phyloP scores from a whole-genome alignment of 2,888 invertebrate species.

The Allacma fusca region DNA sequence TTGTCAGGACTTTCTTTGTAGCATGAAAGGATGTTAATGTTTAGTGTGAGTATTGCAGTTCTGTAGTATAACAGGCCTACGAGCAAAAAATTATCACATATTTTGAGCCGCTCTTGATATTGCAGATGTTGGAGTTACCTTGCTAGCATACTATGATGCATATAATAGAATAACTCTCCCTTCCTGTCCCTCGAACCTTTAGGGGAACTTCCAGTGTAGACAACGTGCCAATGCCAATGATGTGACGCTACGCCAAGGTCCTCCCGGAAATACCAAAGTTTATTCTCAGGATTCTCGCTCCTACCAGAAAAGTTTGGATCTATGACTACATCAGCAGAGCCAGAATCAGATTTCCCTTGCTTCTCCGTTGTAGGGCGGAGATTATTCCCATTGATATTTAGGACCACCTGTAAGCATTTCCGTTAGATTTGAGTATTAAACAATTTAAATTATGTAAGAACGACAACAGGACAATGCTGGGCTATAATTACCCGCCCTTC shows the following conservation, averaged over 20 bases:
- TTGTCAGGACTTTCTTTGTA: too few species aligned
- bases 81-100: too few species aligned
- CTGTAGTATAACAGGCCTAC: too few species aligned
- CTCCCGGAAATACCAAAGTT: conserved; percentile 81
- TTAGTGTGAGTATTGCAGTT: too few species aligned
- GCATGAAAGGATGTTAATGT: too few species aligned
- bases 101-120: too few species aligned
- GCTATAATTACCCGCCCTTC: conserved; percentile 50
- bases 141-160: conserved; percentile 73
- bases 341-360: conserved; percentile 42
- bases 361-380: too few species aligned
- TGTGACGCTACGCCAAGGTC: conserved; percentile 83
- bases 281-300: conserved; percentile 78
- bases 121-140: too few species aligned
- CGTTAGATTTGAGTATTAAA: too few species aligned
- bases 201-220: conserved; percentile 69
- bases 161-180: conserved; percentile 83
- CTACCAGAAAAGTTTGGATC: conserved; percentile 74
- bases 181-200: conserved; percentile 67
- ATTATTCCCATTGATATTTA: too few species aligned
- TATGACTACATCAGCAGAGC: conserved; percentile 62
- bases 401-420: too few species aligned
- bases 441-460: not conserved
- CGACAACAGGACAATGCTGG: too few species aligned
- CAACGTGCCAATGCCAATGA: conserved; percentile 92